Percentiles rank a stretch among this genome's conserved stretches.
Evolutionary conservation across 2,797 vertebrate genomes (phyloP).

Genomic region (Sebastes trivittatus): DNA sequence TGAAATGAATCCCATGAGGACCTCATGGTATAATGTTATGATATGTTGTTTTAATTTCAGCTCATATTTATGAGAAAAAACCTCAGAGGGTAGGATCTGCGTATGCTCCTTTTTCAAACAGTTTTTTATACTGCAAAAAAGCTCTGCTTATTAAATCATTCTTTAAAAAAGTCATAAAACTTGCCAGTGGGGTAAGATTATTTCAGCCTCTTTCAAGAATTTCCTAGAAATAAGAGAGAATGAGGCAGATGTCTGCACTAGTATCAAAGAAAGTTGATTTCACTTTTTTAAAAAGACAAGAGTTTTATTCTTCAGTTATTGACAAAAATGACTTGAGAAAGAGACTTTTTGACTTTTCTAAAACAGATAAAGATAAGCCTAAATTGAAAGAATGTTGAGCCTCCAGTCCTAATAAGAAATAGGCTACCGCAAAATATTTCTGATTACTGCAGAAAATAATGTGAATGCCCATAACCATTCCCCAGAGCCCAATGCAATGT

Average conservation of each 20-base stretch:
- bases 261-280: background rate
- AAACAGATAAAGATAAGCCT: background rate
- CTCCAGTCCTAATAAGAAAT: background rate
- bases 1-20: conserved; percentile 65
- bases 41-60: conserved; percentile 22
- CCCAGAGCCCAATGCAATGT: background rate
- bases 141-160: background rate
- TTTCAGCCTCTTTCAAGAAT: background rate
- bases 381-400: background rate
- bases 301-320: background rate
- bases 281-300: background rate
- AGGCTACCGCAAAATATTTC: background rate
- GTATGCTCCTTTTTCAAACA: background rate
- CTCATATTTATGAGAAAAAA: background rate
- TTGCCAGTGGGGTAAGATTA: background rate
- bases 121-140: background rate
- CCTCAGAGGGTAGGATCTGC: background rate
- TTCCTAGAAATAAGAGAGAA: background rate
- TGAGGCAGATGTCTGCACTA: background rate
- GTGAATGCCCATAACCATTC: background rate
- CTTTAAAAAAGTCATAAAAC: background rate
- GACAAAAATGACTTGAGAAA: background rate
- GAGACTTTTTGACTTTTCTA: background rate
- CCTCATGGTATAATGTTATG: conserved; percentile 44
- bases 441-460: background rate